These are phyloP conservation scores for Leptoteleia sp. DNA, from an alignment of 1,140 invertebrate genomes.

Conservation along the genomic window DNA sequence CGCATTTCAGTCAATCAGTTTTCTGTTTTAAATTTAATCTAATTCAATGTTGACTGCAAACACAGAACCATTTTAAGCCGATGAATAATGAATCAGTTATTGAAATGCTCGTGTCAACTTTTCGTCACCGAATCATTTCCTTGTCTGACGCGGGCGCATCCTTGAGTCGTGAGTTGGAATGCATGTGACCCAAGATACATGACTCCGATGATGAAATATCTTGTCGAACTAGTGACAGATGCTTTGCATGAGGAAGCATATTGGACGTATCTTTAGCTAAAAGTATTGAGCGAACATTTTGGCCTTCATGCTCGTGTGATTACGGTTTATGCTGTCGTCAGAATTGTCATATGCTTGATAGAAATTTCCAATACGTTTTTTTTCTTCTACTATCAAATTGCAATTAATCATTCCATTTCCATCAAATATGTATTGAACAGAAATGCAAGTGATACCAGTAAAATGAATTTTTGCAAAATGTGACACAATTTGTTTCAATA, in stretches of 20 bases:
- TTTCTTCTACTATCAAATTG: neutral
- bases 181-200: constrained; percentile 52
- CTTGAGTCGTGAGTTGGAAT: constrained; percentile 52
- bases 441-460: no score
- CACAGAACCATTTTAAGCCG: constrained; percentile 11
- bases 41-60: constrained; percentile 27
- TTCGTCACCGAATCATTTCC: constrained; percentile 44
- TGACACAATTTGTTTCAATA: no score
- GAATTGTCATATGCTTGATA: neutral
- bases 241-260: constrained; percentile 59
- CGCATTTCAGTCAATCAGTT: constrained; percentile 2
- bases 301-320: constrained; percentile 55
- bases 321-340: constrained; percentile 16
- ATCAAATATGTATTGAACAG: no score
- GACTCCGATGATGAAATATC: constrained; percentile 59
- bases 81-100: constrained; percentile 50
- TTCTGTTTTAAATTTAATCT: constrained; percentile 5
- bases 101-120: constrained; percentile 24
- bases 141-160: constrained; percentile 47
- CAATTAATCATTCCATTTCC: no score
- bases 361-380: constrained; percentile 5
- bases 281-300: constrained; percentile 36
- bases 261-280: constrained; percentile 51
- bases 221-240: constrained; percentile 63
- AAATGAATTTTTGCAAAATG: no score